Percentiles rank a stretch among this genome's conserved stretches.
phyloP scores from a whole-genome alignment of 2,113 vertebrate species.

The Columbina picui region DNA sequence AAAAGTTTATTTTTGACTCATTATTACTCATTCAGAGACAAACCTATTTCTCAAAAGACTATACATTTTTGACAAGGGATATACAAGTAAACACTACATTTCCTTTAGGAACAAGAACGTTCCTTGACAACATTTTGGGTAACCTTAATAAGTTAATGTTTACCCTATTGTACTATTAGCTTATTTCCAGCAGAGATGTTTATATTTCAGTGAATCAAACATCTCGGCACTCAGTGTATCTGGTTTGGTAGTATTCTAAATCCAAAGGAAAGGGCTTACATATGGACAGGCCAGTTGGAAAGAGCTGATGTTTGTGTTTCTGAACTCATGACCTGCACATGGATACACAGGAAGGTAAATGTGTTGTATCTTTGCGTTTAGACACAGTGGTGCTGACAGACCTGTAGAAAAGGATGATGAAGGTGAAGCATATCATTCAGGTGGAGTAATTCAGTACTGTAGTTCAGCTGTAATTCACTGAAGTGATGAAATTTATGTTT shows the following conservation, averaged over 20 bases:
- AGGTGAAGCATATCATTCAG: background rate
- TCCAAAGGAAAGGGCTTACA: background rate
- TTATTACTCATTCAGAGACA: background rate
- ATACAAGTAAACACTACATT: background rate
- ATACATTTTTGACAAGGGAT: slow-evolving; percentile 2
- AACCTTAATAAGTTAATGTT: background rate
- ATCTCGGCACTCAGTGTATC: background rate
- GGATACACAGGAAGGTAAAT: background rate
- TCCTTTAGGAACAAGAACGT: slow-evolving; percentile 15
- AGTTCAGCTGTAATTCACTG: background rate
- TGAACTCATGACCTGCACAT: background rate
- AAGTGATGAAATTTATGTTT: background rate
- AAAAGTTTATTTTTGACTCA: background rate
- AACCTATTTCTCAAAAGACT: background rate
- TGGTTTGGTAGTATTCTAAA: background rate
- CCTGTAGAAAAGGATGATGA: background rate
- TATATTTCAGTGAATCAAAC: slow-evolving; percentile 34
- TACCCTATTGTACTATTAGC: background rate
- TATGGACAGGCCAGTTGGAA: background rate
- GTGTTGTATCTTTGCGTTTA: background rate
- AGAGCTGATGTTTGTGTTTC: background rate
- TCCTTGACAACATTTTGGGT: background rate
- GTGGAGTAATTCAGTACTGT: background rate
- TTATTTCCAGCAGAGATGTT: background rate
- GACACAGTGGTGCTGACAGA: background rate